These are phyloP conservation scores for Bombus polaris DNA, from an alignment of 1,140 invertebrate species.

Conservation along the genomic window DNA sequence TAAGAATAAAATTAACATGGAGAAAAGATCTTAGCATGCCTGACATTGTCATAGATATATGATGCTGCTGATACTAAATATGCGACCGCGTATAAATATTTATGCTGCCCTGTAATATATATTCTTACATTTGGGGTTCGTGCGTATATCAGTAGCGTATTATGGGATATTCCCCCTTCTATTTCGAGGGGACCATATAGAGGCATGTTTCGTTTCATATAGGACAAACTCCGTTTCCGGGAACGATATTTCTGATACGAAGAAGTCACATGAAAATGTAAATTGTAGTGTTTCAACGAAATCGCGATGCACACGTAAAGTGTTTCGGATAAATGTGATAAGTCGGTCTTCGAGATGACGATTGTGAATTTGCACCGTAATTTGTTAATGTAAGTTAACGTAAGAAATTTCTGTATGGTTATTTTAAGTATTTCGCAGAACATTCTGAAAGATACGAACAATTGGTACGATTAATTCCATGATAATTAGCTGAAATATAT, in stretches of 20 bases:
- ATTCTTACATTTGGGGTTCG: constrained; percentile 2
- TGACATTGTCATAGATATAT: constrained; percentile 52
- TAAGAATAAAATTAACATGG: constrained; percentile 63
- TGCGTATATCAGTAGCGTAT: neutral
- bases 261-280: neutral
- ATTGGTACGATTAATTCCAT: neutral
- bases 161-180: neutral
- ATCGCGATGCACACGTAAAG: neutral
- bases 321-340: neutral
- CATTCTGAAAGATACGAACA: neutral
- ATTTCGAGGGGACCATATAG: neutral
- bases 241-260: neutral
- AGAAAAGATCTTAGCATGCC: constrained; percentile 29
- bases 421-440: neutral
- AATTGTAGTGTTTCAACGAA: neutral
- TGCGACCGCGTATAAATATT: constrained; percentile 12
- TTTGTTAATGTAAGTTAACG: neutral
- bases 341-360: neutral
- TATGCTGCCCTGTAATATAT: neutral
- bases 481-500: neutral
- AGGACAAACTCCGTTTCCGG: neutral
- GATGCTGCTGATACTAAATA: constrained; percentile 2
- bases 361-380: neutral
- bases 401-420: neutral
- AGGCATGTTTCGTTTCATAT: neutral